phyloP scores from a whole-genome alignment of 2,888 invertebrate genomes.

The Caenorhabditis becei region DNA sequence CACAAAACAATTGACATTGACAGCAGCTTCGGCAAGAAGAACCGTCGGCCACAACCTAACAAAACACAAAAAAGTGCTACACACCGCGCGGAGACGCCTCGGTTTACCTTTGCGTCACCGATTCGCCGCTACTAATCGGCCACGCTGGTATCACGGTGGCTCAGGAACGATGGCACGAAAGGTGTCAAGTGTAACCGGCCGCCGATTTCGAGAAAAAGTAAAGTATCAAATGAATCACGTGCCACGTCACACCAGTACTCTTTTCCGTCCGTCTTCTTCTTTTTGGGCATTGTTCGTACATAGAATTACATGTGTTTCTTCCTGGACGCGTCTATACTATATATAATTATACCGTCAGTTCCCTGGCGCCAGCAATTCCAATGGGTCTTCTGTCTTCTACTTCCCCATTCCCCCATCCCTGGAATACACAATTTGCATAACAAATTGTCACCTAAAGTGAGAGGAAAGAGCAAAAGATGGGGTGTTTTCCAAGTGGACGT shows the following conservation, averaged over 20 bases:
- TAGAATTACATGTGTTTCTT: conserved; percentile 12
- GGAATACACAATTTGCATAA: no score
- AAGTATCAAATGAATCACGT: conserved; percentile 12
- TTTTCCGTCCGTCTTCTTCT: conserved; percentile 3
- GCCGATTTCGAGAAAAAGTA: conserved; percentile 10
- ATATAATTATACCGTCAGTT: conserved; percentile 41
- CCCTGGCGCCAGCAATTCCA: background rate
- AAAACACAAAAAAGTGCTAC: conserved; percentile 56
- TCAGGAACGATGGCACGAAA: conserved; percentile 37
- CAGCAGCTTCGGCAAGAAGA: conserved; percentile 19
- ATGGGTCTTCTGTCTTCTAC: background rate
- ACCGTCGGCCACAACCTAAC: conserved; percentile 41
- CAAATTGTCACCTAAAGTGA: no score
- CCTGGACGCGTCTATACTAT: conserved; percentile 46
- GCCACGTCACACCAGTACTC: conserved; percentile 22
- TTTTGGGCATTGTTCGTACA: conserved; percentile 25
- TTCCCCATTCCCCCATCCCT: no score
- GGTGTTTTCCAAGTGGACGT: conserved; percentile 22
- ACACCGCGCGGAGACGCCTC: conserved; percentile 33
- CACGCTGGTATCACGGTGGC: conserved; percentile 5
- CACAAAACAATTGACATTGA: conserved; percentile 59
- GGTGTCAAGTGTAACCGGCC: conserved; percentile 55
- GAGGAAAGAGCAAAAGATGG: conserved; percentile 41
- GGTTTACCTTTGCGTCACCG: conserved; percentile 59
- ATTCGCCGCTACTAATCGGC: conserved; percentile 42